These are phyloP conservation scores for Acutogordius australiensis DNA, from an alignment of 2,888 invertebrate species.

Conservation along the genomic window DNA sequence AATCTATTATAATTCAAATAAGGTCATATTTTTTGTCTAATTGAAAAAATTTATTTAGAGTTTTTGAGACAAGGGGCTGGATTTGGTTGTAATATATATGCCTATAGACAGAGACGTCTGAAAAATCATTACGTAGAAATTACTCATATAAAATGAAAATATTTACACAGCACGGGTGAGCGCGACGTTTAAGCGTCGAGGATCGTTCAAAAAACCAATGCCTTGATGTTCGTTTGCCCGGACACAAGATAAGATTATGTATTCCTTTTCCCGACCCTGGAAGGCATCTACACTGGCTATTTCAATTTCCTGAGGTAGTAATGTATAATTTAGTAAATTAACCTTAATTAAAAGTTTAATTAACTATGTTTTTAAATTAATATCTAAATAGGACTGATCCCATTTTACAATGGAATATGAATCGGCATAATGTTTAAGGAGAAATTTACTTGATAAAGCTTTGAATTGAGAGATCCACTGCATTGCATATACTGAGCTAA, in stretches of 20 bases:
- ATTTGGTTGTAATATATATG: too few relatives aligned
- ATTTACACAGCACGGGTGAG: constrained; percentile 58
- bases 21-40: too few relatives aligned
- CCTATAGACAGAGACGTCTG: too few relatives aligned
- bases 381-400: not conserved
- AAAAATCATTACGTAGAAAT: too few relatives aligned
- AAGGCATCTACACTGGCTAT: constrained; percentile 98
- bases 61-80: too few relatives aligned
- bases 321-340: constrained; percentile 6
- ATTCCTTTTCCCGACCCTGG: constrained; percentile 91
- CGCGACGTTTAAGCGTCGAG: constrained; percentile 81
- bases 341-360: not conserved
- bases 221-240: constrained; percentile 92
- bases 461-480: constrained; percentile 77
- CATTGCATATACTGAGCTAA: constrained; percentile 92
- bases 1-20: too few relatives aligned
- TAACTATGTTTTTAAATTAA: too few relatives aligned
- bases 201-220: constrained; percentile 91
- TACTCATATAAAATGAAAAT: constrained; percentile 12
- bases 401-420: too few relatives aligned
- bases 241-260: constrained; percentile 95
- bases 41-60: too few relatives aligned
- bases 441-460: constrained; percentile 38
- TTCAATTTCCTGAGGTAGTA: constrained; percentile 57
- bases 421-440: too few relatives aligned